Conservation (phyloP, 2,113 vertebrate species). For the Cinclus mexicanus region DNA sequence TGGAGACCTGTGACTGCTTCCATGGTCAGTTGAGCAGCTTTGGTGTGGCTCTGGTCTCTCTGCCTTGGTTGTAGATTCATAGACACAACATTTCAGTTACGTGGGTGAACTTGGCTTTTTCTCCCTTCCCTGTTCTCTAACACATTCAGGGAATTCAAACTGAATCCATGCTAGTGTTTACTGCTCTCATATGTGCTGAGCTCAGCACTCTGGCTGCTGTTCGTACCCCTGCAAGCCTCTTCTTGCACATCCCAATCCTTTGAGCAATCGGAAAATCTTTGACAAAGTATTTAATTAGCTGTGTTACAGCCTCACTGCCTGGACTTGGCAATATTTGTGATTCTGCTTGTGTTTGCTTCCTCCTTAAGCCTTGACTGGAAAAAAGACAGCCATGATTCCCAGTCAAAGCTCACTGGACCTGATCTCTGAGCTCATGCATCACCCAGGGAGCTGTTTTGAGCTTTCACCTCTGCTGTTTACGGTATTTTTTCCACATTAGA, state of each 20-base stretch:
- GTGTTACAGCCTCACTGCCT: not conserved
- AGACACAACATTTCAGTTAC: fast-evolving
- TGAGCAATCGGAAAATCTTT: not conserved
- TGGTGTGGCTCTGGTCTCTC: not conserved
- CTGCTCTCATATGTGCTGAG: not conserved
- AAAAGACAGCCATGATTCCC: not conserved
- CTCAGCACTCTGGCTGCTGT: not conserved
- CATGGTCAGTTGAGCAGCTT: not conserved
- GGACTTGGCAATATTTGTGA: not conserved
- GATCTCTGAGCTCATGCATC: not conserved
- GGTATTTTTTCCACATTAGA: not conserved
- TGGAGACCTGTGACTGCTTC: not conserved
- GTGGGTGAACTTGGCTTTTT: not conserved
- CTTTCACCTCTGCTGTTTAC: not conserved
- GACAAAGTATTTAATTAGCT: not conserved
- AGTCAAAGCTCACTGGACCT: not conserved
- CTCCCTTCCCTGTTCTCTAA: not conserved
- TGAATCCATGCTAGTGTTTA: not conserved
- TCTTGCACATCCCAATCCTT: not conserved
- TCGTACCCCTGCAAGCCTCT: not conserved
- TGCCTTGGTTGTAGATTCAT: not conserved
- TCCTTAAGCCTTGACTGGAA: not conserved
- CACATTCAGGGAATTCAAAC: not conserved
- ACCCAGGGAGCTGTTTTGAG: not conserved
- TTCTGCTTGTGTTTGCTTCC: not conserved